Base-by-base conservation (phyloP, 1,140 invertebrate species). In the Agraylea sexmaculata region DNA sequence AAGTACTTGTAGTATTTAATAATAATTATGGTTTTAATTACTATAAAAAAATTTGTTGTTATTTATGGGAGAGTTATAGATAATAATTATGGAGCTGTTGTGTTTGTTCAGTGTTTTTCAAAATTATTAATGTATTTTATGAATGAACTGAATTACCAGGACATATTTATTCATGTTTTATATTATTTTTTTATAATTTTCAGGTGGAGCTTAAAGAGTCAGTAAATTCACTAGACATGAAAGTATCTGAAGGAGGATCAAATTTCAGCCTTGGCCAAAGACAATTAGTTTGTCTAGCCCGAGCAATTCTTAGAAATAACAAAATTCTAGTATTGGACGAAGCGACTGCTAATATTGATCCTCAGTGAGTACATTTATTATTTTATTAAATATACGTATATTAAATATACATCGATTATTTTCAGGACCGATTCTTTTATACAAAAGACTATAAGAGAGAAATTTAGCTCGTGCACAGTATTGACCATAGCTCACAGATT, bases 401-500 rank as follows among this genome's bases (percentile, higher is more conserved):
- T 83, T 42, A 78, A 82, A 50, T 57, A 56, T 8, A 77, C 75
- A 2, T 25, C 23, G n/a, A 25, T 7, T n/a, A 7, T 76, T 83
- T 11, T 41, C 33, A 58, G 51, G 28, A 74, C 71, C n/a, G 71
- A 74, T 56, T 51, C 52, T 2, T 53, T 72, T 0, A 74, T 74
- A 29, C 70, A 73, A 49, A 53, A 56, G 13, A 73, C 70, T 0
- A 75, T 75, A n/a, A 48, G 69, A 18, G 57, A 58, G 13, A 74
- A 71, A 48, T 74, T 75, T 44, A 52, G 46, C 12, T 51, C 64
- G n/a, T 73, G 71, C 47, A 84, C 80, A 1, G 76, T 83, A 7
- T 58, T 84, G 7, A 79, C 80, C 1, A 79, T 84, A 44, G 81
- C 80, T 17, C 80, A 84, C 60, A 60, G 82, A 27, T 54, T 85